Evolutionary conservation across 2,797 vertebrate species (phyloP), one percentile per base, ranked within the genome.

Genomic region (Lepus oiostolus): DNA sequence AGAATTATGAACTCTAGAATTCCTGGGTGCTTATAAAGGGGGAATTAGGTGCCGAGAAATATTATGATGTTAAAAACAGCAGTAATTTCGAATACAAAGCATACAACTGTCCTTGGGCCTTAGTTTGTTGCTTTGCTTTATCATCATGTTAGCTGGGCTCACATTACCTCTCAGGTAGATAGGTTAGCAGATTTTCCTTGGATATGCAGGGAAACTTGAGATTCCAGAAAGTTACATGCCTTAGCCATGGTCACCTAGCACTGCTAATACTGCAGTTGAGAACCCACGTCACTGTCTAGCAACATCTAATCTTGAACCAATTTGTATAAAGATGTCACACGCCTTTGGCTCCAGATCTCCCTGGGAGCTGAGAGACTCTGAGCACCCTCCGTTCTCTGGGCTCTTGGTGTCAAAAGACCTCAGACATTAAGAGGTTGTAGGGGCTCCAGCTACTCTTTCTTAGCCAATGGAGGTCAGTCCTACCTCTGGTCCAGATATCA

Each of bases 1-100:
- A 80, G 71, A 91, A 88, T 85, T 76, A 63, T 17, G 16, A 87
- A 58, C 30, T 84, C 50, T 88, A 70, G 75, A 93, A 85, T 93
- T 63, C 26, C 58, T 71, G n/a, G 7, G 22, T 70, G 21, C 71
- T 89, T 60, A 30, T 85, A 60, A 88, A 79, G 60, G 6, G 8
- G 17, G 21, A 86, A 70, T 47, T 60, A 75, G 47, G 4, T 71
- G 7, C 30, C 26, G 32, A 86, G 65, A 80, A 79, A 76, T 90
- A 86, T 30, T 52, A 47, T 10, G 12, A 79, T 90, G 28, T 50
- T 88, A 42, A 90, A 90, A 93, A 75, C 22, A 28, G n/a, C 54
- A 70, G 2, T 79, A 35, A 88, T 54, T 90, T 87, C 50, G n/a
- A 86, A 92, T 12, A n/a, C 30, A 91, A 54, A 71, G 60, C 19